Evolutionary conservation across 2,888 invertebrate genomes (phyloP).

Genomic region (Aricia artaxerxes): DNA sequence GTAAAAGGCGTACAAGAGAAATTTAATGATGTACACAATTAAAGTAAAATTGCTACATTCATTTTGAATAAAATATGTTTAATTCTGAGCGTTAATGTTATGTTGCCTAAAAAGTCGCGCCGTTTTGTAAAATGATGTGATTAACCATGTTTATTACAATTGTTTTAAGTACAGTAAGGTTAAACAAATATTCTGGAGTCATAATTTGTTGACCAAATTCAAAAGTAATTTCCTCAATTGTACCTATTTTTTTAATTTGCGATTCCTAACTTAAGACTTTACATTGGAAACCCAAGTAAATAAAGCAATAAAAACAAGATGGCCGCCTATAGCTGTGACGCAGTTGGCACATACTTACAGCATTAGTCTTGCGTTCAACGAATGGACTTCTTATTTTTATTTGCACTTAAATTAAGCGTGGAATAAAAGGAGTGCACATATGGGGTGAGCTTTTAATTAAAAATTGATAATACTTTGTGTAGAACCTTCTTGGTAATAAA

Average conservation of each 20-base stretch:
- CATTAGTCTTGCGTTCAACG: conserved; percentile 38
- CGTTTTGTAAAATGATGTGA: conserved; percentile 9
- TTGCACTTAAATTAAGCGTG: conserved; percentile 25
- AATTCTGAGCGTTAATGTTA: not conserved
- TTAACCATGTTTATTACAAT: conserved; percentile 2
- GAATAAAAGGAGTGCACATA: conserved; percentile 14
- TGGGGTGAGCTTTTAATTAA: conserved; percentile 28
- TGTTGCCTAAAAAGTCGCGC: conserved; percentile 10
- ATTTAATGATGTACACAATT: conserved; percentile 16
- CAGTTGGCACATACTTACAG: conserved; percentile 68
- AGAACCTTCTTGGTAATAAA: conserved; percentile 39
- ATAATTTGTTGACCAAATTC: not conserved
- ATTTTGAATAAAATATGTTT: conserved; percentile 10
- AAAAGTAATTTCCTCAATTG: not conserved
- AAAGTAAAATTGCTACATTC: conserved; percentile 6
- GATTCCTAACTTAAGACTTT: not conserved
- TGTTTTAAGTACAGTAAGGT: not conserved
- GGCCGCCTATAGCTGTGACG: conserved; percentile 54
- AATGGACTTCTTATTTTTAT: conserved; percentile 46
- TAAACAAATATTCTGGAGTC: not conserved
- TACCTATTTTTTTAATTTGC: not conserved
- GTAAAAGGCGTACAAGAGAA: conserved; percentile 10
- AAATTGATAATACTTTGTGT: conserved; percentile 9
- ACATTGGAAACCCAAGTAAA: not conserved
- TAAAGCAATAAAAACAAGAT: conserved; percentile 10